phyloP scores from a whole-genome alignment of 1,140 invertebrate species.

The Drosophila nikananu region DNA sequence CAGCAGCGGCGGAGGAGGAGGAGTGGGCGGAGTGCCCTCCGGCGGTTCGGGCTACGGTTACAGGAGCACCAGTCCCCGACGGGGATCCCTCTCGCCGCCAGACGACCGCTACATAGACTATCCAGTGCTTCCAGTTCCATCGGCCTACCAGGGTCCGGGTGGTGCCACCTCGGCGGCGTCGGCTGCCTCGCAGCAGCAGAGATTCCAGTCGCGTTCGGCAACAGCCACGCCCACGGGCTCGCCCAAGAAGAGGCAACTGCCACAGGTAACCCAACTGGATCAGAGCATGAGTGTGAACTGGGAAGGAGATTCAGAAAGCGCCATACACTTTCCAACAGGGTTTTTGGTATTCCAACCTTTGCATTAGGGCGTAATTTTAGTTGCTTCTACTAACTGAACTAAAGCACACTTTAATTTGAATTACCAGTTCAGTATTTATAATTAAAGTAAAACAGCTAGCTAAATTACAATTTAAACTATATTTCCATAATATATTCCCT shows the following conservation, averaged over 20 bases:
- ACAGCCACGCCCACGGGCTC: constrained; percentile 97
- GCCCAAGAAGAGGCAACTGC: constrained; percentile 97
- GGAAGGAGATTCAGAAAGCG: neutral
- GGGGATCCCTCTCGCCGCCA: constrained; percentile 84
- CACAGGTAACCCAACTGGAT: constrained; percentile 89
- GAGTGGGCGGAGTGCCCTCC: constrained; percentile 17
- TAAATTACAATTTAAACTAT: neutral
- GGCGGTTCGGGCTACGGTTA: constrained; percentile 74
- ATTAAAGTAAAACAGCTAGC: neutral
- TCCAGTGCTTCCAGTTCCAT: constrained; percentile 84
- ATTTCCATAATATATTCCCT: neutral
- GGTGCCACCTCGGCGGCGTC: constrained; percentile 41
- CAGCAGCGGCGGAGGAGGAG: constrained; percentile 29
- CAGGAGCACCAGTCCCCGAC: constrained; percentile 81
- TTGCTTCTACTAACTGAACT: neutral
- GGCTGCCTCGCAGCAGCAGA: constrained; percentile 85
- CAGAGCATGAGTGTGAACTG: neutral
- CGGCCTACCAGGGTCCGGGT: constrained; percentile 45
- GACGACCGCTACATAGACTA: constrained; percentile 85
- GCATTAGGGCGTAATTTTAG: neutral
- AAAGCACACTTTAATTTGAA: neutral
- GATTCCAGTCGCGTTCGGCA: constrained; percentile 93
- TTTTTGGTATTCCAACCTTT: neutral
- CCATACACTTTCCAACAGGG: no score
- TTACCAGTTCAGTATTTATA: neutral